phyloP scores from a whole-genome alignment of 2,888 invertebrate genomes.

The Sphaerophoria rueppellii region DNA sequence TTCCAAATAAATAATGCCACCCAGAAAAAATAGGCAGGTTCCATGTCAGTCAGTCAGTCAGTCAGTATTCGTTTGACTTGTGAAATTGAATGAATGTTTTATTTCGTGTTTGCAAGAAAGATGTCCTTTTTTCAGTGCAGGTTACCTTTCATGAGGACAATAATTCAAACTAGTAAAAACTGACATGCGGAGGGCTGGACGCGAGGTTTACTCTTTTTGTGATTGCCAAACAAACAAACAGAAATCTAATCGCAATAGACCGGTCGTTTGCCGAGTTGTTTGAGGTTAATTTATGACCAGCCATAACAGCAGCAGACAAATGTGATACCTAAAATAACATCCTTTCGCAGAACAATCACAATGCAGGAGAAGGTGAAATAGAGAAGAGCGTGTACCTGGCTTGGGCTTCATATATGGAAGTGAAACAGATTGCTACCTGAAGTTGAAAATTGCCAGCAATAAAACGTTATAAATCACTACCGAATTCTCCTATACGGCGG shows the following conservation, averaged over 20 bases:
- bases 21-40: not conserved
- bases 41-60: slow-evolving; percentile 50
- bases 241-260: slow-evolving; percentile 10
- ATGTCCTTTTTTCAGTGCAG: slow-evolving; percentile 16
- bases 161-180: slow-evolving; percentile 25
- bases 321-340: slow-evolving; percentile 48
- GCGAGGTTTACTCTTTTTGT: slow-evolving; percentile 2
- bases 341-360: slow-evolving; percentile 37
- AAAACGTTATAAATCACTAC: slow-evolving; percentile 76
- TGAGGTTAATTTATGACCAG: slow-evolving; percentile 66
- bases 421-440: slow-evolving; percentile 75
- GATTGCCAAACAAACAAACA: slow-evolving; percentile 48
- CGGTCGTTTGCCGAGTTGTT: slow-evolving; percentile 28
- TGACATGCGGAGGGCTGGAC: slow-evolving; percentile 1
- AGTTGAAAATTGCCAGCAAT: slow-evolving; percentile 76
- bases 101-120: slow-evolving; percentile 43
- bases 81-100: slow-evolving; percentile 58
- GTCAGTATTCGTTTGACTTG: not conserved
- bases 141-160: slow-evolving; percentile 51
- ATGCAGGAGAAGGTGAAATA: slow-evolving; percentile 32
- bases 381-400: not conserved
- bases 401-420: slow-evolving; percentile 19
- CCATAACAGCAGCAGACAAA: slow-evolving; percentile 56
- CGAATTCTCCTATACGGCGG: slow-evolving; percentile 23
- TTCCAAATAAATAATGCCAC: slow-evolving; percentile 14